Conservation (phyloP, 2,113 vertebrate species). For the Actenoides lindsayi region DNA sequence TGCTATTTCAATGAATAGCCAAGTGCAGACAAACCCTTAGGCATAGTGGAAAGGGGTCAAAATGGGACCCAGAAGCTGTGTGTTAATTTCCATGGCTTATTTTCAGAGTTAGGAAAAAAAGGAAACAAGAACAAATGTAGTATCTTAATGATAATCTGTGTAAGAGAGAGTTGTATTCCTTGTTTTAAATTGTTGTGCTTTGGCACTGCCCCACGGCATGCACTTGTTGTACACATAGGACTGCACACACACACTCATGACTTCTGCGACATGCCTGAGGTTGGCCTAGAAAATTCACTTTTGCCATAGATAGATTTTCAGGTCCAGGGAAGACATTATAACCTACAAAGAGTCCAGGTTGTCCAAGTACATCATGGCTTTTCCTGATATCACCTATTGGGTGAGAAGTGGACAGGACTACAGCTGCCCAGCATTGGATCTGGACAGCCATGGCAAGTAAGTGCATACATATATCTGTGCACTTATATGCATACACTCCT, state of each 20-base stretch:
- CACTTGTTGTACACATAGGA: accelerated
- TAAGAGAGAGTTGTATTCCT: not conserved
- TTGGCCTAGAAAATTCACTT: not conserved
- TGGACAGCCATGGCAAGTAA: not conserved
- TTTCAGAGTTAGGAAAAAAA: not conserved
- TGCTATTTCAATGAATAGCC: not conserved
- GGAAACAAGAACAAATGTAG: not conserved
- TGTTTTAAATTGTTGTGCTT: not conserved
- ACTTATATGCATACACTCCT: accelerated
- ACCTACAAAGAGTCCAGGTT: not conserved
- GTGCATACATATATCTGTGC: not conserved
- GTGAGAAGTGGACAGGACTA: not conserved
- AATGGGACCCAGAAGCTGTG: not conserved
- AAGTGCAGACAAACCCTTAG: not conserved
- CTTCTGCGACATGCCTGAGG: not conserved
- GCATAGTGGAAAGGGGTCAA: not conserved
- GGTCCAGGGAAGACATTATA: not conserved
- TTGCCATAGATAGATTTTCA: not conserved
- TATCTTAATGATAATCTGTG: not conserved
- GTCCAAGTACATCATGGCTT: not conserved
- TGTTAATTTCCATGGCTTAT: not conserved
- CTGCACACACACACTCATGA: not conserved
- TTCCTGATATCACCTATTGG: not conserved
- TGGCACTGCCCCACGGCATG: not conserved
- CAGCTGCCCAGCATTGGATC: not conserved